Evolutionary conservation across 2,113 vertebrate species (phyloP).

Genomic region (Orycteropus afer): DNA sequence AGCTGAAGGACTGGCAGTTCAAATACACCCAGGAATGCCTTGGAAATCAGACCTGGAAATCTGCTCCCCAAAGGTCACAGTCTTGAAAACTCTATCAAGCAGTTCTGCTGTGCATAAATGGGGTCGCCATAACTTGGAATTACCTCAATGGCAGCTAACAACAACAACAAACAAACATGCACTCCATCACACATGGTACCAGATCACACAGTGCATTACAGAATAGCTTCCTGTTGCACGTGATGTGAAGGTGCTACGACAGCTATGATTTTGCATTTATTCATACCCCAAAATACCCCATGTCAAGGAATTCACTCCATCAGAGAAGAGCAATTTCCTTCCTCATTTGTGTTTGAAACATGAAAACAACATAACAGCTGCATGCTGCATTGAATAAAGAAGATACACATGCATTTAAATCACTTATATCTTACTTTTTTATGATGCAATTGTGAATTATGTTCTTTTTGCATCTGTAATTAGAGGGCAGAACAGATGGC

Average conservation of each 20-base stretch:
- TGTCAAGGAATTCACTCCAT: constrained; percentile 80
- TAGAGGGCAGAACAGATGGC: constrained; percentile 93
- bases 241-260: constrained; percentile 63
- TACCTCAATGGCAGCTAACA: too few species aligned
- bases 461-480: constrained; percentile 91
- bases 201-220: neutral
- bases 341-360: constrained; percentile 90
- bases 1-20: neutral
- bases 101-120: too few species aligned
- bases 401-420: constrained; percentile 93
- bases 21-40: neutral
- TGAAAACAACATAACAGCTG: constrained; percentile 92
- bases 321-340: constrained; percentile 83
- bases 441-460: constrained; percentile 88
- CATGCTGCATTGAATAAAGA: constrained; percentile 91
- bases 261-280: constrained; percentile 56
- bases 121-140: too few species aligned
- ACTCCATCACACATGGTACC: neutral
- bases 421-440: constrained; percentile 92
- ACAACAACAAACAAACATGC: neutral
- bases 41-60: neutral
- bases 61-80: neutral
- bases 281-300: constrained; percentile 70
- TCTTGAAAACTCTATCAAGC: neutral
- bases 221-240: neutral